phyloP scores from a whole-genome alignment of 2,797 vertebrate genomes.

The Pipistrellus pygmaeus region DNA sequence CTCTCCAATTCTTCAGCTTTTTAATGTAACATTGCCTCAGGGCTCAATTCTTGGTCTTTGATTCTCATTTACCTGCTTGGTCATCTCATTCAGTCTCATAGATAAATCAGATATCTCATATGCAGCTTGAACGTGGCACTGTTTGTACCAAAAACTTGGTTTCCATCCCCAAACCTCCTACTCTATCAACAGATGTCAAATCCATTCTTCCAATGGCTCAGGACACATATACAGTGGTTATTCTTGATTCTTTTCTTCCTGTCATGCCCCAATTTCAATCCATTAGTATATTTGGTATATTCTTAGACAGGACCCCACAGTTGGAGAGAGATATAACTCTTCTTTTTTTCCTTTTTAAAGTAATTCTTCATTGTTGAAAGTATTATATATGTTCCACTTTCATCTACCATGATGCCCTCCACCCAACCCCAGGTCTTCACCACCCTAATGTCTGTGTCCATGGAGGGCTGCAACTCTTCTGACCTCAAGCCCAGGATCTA shows the following conservation, averaged over 20 bases:
- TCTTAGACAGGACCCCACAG: too few relatives aligned
- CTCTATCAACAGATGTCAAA: not conserved
- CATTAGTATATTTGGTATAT: not conserved
- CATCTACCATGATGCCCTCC: too few relatives aligned
- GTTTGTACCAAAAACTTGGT: not conserved
- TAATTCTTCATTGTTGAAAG: too few relatives aligned
- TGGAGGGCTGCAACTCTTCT: not conserved
- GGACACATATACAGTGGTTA: not conserved
- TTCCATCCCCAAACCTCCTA: not conserved
- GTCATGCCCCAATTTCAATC: not conserved
- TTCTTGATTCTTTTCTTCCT: not conserved
- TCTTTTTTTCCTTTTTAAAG: too few relatives aligned
- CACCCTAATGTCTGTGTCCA: too few relatives aligned
- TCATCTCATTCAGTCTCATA: not conserved
- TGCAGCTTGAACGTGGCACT: not conserved
- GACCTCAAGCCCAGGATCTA: not conserved
- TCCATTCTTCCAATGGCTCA: not conserved
- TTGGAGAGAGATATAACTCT: not conserved
- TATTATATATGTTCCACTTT: too few relatives aligned
- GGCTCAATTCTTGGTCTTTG: not conserved
- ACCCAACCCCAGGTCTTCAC: too few relatives aligned
- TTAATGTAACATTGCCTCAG: not conserved
- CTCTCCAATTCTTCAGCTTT: not conserved
- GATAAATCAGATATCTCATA: not conserved
- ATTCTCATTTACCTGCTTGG: not conserved